Evolutionary conservation across 2,113 vertebrate species (phyloP).

Genomic region (Fukomys damarensis): DNA sequence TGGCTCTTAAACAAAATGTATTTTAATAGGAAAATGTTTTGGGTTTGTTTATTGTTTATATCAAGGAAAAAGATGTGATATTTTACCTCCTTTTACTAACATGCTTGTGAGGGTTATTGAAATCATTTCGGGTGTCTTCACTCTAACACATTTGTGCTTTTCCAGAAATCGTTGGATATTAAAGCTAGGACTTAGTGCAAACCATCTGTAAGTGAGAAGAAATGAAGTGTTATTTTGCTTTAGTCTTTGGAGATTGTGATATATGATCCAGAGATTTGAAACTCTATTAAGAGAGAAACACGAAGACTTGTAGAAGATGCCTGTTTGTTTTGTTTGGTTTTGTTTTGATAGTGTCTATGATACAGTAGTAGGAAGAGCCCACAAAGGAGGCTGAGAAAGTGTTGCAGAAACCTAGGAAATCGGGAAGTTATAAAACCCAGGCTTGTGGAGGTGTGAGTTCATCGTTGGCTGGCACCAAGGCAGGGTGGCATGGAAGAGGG

Average conservation of each 20-base stretch:
- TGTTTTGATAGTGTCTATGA: no score
- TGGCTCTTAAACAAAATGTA: neutral
- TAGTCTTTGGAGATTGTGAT: neutral
- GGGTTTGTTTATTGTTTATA: neutral
- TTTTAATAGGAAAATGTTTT: neutral
- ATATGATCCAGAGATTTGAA: neutral
- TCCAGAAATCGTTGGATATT: neutral
- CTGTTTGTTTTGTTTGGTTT: no score
- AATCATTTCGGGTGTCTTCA: neutral
- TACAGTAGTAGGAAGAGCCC: no score
- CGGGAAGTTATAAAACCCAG: no score
- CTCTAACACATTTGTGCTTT: neutral
- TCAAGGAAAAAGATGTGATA: neutral
- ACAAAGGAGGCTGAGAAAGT: no score
- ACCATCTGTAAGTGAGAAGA: neutral
- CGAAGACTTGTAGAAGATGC: neutral
- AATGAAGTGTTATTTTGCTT: no score
- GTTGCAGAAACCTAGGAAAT: no score
- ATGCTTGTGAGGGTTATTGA: neutral
- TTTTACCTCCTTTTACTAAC: neutral
- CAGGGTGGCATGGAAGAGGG: no score
- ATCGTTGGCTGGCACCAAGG: no score
- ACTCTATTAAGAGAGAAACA: neutral
- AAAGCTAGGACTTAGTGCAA: neutral
- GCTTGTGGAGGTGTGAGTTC: no score